Evolutionary conservation across 1,140 invertebrate genomes (phyloP).

Genomic region (Macrotrachela quadricornifera): DNA sequence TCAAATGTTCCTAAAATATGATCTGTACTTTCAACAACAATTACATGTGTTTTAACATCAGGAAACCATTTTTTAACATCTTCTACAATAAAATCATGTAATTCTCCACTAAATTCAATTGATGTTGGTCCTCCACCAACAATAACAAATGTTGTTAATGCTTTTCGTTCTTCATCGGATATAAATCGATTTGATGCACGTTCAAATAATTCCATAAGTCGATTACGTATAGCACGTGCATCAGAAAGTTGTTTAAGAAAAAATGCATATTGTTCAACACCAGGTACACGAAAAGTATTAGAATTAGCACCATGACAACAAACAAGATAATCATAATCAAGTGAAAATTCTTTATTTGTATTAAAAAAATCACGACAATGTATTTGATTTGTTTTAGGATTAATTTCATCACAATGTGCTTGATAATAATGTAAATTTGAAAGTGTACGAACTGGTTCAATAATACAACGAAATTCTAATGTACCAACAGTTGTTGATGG

Average conservation of each 20-base stretch:
- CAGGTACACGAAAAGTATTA: slow-evolving; percentile 29
- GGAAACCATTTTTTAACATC: too few relatives aligned
- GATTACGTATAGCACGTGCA: slow-evolving; percentile 25
- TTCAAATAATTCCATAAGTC: slow-evolving; percentile 28
- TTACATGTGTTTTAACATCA: not conserved
- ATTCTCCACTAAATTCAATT: slow-evolving; percentile 33
- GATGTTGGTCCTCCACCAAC: slow-evolving; percentile 33
- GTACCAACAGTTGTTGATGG: slow-evolving; percentile 27
- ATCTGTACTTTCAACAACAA: not conserved
- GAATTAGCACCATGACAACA: slow-evolving; percentile 29
- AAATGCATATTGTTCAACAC: slow-evolving; percentile 26
- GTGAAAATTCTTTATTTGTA: slow-evolving; percentile 14
- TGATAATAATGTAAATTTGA: slow-evolving; percentile 25
- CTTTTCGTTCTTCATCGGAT: slow-evolving; percentile 14
- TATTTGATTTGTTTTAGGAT: slow-evolving; percentile 16
- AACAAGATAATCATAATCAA: slow-evolving; percentile 27
- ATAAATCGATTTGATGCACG: slow-evolving; percentile 20
- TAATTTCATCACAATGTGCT: slow-evolving; percentile 18
- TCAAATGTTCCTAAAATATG: not conserved
- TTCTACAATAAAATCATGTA: slow-evolving; percentile 28
- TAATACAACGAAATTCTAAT: slow-evolving; percentile 30
- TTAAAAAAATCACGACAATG: slow-evolving; percentile 17
- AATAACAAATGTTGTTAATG: slow-evolving; percentile 29
- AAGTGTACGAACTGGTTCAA: slow-evolving; percentile 28
- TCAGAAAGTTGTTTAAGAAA: slow-evolving; percentile 31